Conservation (phyloP, 2,797 vertebrate species). For the Benthosema pterotum region DNA sequence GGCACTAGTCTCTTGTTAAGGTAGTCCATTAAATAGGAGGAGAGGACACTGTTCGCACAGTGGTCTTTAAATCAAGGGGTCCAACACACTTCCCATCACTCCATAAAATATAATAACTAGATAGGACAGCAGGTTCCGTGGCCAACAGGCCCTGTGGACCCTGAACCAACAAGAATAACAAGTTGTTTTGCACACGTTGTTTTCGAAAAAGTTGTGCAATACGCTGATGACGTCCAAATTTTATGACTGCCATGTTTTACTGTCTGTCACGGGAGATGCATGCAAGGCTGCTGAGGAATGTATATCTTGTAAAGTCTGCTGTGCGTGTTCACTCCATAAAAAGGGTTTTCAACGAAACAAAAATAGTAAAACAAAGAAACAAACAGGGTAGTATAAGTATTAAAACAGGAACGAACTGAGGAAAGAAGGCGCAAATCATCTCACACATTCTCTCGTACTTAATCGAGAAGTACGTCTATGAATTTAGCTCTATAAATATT, state of each 20-base stretch:
- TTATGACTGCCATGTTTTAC: conserved; percentile 32
- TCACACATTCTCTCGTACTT: conserved; percentile 27
- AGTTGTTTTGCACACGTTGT: no score
- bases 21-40: conserved; percentile 26
- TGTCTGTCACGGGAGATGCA: conserved; percentile 64
- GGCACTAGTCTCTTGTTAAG: conserved; percentile 20
- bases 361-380: no score
- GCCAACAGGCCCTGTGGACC: conserved; percentile 8
- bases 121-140: conserved; percentile 36
- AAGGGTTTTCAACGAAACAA: conserved; percentile 36
- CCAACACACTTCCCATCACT: conserved; percentile 60
- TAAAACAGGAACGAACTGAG: conserved; percentile 28
- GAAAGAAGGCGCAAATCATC: conserved; percentile 13
- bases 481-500: conserved; percentile 58
- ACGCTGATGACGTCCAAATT: no score
- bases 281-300: background rate
- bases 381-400: conserved; percentile 28
- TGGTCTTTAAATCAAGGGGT: conserved; percentile 56
- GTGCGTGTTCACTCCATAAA: conserved; percentile 54
- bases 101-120: conserved; percentile 41
- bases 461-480: conserved; percentile 20
- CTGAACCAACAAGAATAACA: conserved; percentile 6
- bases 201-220: background rate
- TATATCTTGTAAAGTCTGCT: conserved; percentile 50
- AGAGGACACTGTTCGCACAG: conserved; percentile 58